Evolutionary conservation across 2,888 invertebrate genomes (phyloP).

Genomic region (Cactoblastis cactorum): DNA sequence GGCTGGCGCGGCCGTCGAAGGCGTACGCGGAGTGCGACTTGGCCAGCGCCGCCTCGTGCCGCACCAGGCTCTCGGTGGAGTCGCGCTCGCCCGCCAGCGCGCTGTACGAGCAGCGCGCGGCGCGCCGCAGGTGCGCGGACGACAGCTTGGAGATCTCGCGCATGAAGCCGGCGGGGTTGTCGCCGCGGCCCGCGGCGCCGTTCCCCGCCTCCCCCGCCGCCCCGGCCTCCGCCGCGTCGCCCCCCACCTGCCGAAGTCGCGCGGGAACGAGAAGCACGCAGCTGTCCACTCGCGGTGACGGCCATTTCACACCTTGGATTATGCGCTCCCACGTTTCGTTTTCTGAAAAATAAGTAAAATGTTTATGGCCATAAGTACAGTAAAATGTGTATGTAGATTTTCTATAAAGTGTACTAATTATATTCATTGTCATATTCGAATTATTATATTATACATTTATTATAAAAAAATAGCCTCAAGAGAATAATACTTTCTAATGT

Average conservation of each 20-base stretch:
- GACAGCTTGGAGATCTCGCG: conserved; percentile 86
- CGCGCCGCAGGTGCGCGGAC: conserved; percentile 82
- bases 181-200: conserved; percentile 30
- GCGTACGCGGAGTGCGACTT: conserved; percentile 80
- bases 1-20: conserved; percentile 50
- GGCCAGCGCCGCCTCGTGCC: conserved; percentile 57
- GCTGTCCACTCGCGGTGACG: conserved; percentile 84
- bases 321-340: conserved; percentile 88
- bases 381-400: no score
- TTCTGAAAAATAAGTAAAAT: conserved; percentile 53
- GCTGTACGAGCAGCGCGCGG: conserved; percentile 85
- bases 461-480: no score
- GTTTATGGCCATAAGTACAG: no score
- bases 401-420: no score
- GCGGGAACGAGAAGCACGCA: conserved; percentile 79
- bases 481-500: no score
- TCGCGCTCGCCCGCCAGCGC: conserved; percentile 82
- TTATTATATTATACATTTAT: no score
- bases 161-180: conserved; percentile 73
- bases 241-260: conserved; percentile 47
- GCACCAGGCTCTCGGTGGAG: conserved; percentile 82
- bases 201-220: conserved; percentile 28
- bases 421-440: no score
- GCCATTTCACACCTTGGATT: conserved; percentile 79
- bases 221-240: conserved; percentile 46